Evolutionary conservation across 2,888 invertebrate species (phyloP), one percentile per base, ranked within the genome.

Genomic region (Sminthurides aquaticus): DNA sequence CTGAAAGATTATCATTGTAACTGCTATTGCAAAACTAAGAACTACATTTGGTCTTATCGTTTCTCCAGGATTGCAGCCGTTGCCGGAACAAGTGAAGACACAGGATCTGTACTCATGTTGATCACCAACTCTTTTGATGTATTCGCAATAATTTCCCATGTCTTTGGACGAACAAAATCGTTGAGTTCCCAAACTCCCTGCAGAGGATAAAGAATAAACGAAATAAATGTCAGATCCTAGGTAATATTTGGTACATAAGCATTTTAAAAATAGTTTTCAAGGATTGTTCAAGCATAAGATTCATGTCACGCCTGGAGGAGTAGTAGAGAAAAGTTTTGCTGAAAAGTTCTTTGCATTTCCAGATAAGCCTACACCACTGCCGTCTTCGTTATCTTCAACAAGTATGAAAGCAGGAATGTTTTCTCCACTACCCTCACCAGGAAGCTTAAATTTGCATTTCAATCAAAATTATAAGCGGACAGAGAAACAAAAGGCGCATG

Each of bases 121-220:
- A 78, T 94, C 94, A n/a, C 93, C 93, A 5, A 87, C 87, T 72
- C 92, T 88, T 69, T 84, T 81, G 0, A 92, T 90, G 78, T 90
- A 91, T 77, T 92, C 88, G 79, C 94, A 94, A 76, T 90, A 91
- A 78, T 91, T 91, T 20, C 93, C 93, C 76, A 91, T 80, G 78
- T 93, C 88, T 75, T 88, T 80, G 0, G 92, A 86, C 1, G 93
- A 92, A 78, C 94, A 94, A 77, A 85, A 92, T 70, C 94, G 82
- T 76, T 89, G 89, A 43, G 93, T 91, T 56, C 92, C 91, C 69
- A 93, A 87, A 25, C 91, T 91, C 80, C 91, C 91, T 91, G 79
- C 67, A 82, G 8, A 15, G 43, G n/a, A 22, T 26, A 60, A 54
- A 52, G 22, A 59, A 59, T 59, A 59, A 65, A 60, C n/a, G n/a